Evolutionary conservation across 2,888 invertebrate genomes (phyloP).

Genomic region (Lordiphosa andalusiaca): DNA sequence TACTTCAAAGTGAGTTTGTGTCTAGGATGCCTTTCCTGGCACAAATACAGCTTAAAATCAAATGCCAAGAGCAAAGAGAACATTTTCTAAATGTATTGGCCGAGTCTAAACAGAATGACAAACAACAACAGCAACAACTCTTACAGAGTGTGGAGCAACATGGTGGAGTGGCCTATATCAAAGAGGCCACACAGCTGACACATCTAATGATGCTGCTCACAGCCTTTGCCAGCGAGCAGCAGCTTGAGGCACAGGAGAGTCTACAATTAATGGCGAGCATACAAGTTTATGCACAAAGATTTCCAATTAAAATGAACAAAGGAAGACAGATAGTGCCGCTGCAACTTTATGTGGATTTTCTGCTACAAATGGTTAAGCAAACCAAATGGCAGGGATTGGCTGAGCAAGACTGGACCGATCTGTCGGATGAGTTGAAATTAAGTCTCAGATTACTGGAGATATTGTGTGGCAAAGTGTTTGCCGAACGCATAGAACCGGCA

Average conservation of each 20-base stretch:
- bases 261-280: slow-evolving; percentile 57
- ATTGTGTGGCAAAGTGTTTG: slow-evolving; percentile 36
- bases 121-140: slow-evolving; percentile 53
- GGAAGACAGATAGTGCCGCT: slow-evolving; percentile 81
- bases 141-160: slow-evolving; percentile 65
- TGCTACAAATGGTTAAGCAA: slow-evolving; percentile 55
- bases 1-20: slow-evolving; percentile 62
- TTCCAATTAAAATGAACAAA: slow-evolving; percentile 42
- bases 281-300: slow-evolving; percentile 38
- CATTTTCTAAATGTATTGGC: slow-evolving; percentile 68
- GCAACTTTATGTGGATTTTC: slow-evolving; percentile 82
- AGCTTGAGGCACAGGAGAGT: slow-evolving; percentile 41
- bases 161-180: slow-evolving; percentile 43
- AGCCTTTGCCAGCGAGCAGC: slow-evolving; percentile 58
- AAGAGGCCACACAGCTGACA: slow-evolving; percentile 57
- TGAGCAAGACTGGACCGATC: slow-evolving; percentile 62
- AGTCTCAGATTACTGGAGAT: slow-evolving; percentile 63
- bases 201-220: slow-evolving; percentile 69
- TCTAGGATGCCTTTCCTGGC: slow-evolving; percentile 55
- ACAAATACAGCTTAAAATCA: slow-evolving; percentile 34
- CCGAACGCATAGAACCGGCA: slow-evolving; percentile 25
- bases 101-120: slow-evolving; percentile 20
- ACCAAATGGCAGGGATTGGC: no score
- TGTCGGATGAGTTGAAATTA: slow-evolving; percentile 39
- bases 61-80: slow-evolving; percentile 56